Conservation (phyloP, 2,888 invertebrate species). For the Lymantria monacha region DNA sequence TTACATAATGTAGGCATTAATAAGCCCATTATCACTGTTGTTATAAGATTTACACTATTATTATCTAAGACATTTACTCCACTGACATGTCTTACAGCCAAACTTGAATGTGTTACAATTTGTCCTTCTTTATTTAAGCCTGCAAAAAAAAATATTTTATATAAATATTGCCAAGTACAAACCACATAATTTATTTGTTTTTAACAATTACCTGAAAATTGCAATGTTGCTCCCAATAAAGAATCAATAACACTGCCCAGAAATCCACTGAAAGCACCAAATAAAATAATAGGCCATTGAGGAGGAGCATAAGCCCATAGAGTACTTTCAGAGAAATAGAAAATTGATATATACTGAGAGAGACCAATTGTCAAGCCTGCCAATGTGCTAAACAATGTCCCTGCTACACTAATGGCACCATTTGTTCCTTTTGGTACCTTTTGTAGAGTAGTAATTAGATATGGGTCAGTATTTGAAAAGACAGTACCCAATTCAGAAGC, state of each 20-base stretch:
- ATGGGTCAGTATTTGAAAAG: constrained; percentile 85
- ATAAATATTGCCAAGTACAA: not conserved
- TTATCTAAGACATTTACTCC: constrained; percentile 91
- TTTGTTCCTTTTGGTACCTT: constrained; percentile 94
- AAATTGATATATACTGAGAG: constrained; percentile 85
- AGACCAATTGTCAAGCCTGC: constrained; percentile 89
- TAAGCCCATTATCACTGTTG: constrained; percentile 88
- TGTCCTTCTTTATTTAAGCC: constrained; percentile 86
- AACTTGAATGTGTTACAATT: constrained; percentile 87
- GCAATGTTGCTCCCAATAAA: constrained; percentile 90
- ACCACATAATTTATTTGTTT: not conserved
- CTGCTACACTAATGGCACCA: constrained; percentile 89
- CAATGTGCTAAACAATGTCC: constrained; percentile 80
- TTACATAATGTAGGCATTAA: constrained; percentile 84
- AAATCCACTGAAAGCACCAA: constrained; percentile 88
- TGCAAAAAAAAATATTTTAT: constrained; percentile 52
- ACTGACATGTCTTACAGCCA: constrained; percentile 87
- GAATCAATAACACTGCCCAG: constrained; percentile 93
- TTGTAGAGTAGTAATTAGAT: constrained; percentile 87
- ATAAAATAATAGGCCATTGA: constrained; percentile 90
- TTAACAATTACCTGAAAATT: constrained; percentile 87
- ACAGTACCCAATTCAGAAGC: constrained; percentile 94
- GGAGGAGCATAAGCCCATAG: constrained; percentile 83
- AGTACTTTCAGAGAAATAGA: constrained; percentile 83
- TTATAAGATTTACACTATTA: constrained; percentile 93